A percentile compares a stretch with the other conserved stretches of the same genome.
Conservation (phyloP, 2,797 vertebrate genomes). For the Menidia menidia region DNA sequence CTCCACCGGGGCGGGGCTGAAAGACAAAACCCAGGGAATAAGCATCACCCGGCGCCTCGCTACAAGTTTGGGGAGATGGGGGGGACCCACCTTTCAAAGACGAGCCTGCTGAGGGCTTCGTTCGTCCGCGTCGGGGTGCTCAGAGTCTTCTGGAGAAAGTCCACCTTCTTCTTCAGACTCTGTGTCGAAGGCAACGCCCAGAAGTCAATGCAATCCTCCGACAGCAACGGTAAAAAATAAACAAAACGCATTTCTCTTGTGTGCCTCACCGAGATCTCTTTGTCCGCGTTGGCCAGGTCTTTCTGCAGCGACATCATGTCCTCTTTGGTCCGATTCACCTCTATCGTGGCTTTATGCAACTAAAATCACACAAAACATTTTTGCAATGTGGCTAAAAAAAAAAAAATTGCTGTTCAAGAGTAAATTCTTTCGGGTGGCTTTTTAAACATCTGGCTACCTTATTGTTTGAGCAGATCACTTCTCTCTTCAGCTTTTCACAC, state of each 20-base stretch:
- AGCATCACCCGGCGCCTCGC: neutral
- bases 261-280: slow-evolving; percentile 88
- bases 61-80: rapidly evolving
- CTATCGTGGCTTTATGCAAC: slow-evolving; percentile 85
- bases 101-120: slow-evolving; percentile 88
- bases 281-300: slow-evolving; percentile 90
- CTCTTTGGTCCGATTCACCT: slow-evolving; percentile 83
- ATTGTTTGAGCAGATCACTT: slow-evolving; percentile 87
- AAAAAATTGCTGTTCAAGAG: rapidly evolving
- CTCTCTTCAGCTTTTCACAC: slow-evolving; percentile 92
- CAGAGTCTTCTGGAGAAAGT: slow-evolving; percentile 92
- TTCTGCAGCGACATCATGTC: slow-evolving; percentile 89
- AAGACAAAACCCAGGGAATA: neutral
- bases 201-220: neutral
- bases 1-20: slow-evolving; percentile 88
- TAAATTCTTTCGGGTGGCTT: neutral
- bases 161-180: slow-evolving; percentile 95
- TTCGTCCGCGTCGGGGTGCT: slow-evolving; percentile 89
- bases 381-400: neutral
- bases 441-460: slow-evolving; percentile 84
- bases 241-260: too few species aligned
- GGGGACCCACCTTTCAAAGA: slow-evolving; percentile 89
- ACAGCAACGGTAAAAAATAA: neutral
- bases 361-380: slow-evolving; percentile 58
- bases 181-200: slow-evolving; percentile 52